Conservation (phyloP, 2,113 vertebrate species). For the Ahaetulla prasina region DNA sequence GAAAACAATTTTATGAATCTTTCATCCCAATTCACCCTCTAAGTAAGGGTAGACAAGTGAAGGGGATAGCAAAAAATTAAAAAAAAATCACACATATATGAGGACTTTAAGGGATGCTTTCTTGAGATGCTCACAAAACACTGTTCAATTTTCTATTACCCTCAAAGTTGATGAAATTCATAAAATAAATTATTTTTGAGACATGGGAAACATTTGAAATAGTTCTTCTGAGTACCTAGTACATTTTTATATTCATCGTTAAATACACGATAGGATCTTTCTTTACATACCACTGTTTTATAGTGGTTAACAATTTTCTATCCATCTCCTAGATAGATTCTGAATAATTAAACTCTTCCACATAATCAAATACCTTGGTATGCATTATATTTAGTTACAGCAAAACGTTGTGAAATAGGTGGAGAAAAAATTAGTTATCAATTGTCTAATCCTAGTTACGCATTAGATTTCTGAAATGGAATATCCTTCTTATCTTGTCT, state of each 20-base stretch:
- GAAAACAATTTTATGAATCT: not conserved
- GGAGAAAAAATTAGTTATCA: not conserved
- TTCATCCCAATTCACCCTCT: not conserved
- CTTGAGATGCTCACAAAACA: not conserved
- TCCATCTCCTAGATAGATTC: not conserved
- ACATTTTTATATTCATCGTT: not conserved
- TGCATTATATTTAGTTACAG: not conserved
- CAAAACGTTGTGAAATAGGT: conserved; percentile 12
- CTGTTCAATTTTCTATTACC: not conserved
- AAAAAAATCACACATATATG: not conserved
- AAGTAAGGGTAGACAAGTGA: not conserved
- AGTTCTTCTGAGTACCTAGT: not conserved
- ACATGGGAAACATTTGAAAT: not conserved
- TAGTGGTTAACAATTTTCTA: not conserved
- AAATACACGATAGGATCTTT: not conserved
- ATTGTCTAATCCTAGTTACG: not conserved
- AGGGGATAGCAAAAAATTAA: not conserved
- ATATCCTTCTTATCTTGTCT: not conserved
- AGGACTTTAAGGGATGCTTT: not conserved
- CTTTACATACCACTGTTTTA: not conserved
- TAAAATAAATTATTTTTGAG: not conserved
- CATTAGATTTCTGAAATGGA: conserved; percentile 15
- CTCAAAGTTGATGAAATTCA: not conserved
- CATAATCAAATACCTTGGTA: not conserved
- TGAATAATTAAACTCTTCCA: not conserved